Evolutionary conservation across 2,797 vertebrate genomes (phyloP).

Genomic region (Mastacembelus armatus): DNA sequence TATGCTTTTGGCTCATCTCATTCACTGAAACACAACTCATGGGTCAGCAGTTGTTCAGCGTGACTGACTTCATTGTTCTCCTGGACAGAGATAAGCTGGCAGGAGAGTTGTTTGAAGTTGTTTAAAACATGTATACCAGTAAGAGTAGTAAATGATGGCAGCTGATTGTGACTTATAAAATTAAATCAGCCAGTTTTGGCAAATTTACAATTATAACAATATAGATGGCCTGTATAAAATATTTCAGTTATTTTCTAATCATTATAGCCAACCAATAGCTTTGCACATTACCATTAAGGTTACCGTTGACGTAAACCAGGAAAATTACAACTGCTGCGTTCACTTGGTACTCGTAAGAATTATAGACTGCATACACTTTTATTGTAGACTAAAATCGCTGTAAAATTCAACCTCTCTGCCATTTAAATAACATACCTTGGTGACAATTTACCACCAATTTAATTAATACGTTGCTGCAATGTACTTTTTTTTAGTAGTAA

Average conservation of each 20-base stretch:
- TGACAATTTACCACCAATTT: fast-evolving
- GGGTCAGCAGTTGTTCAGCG: conserved; percentile 85
- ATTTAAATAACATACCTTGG: neutral
- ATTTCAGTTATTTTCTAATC: neutral
- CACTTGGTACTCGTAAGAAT: conserved; percentile 2
- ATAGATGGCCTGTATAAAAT: neutral
- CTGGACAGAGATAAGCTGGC: conserved; percentile 69
- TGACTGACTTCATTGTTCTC: conserved; percentile 81
- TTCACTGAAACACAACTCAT: conserved; percentile 75
- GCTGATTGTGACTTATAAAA: conserved; percentile 10
- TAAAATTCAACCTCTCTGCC: neutral
- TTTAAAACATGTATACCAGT: conserved; percentile 54
- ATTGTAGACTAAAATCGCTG: too few species aligned
- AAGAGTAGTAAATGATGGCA: conserved; percentile 29
- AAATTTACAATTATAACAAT: too few species aligned
- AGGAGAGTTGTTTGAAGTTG: conserved; percentile 67
- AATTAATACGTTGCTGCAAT: too few species aligned
- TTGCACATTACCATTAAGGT: neutral
- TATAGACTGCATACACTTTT: too few species aligned
- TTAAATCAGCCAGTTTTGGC: too few species aligned
- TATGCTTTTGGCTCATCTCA: conserved; percentile 60
- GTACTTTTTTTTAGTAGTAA: too few species aligned
- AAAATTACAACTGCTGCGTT: conserved; percentile 54
- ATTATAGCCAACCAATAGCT: neutral
- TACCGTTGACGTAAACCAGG: conserved; percentile 48